phyloP scores from a whole-genome alignment of 2,888 invertebrate genomes.

The Pyrrhia umbra region DNA sequence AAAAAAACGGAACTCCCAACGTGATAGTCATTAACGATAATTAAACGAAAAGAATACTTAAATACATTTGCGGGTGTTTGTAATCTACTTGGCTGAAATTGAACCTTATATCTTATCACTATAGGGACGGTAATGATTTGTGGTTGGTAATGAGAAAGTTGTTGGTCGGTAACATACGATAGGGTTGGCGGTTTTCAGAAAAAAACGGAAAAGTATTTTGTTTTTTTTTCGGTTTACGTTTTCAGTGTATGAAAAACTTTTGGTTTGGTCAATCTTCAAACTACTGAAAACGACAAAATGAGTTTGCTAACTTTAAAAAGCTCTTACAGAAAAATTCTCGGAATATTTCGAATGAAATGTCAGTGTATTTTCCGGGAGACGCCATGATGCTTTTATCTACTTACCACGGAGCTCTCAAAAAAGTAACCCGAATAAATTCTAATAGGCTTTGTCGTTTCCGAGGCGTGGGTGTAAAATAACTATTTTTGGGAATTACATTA shows the following conservation, averaged over 20 bases:
- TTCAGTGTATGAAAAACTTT: neutral
- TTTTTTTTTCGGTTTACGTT: neutral
- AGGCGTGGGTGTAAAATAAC: conserved; percentile 1
- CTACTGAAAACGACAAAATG: neutral
- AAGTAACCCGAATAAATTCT: conserved; percentile 41
- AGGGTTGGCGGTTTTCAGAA: conserved; percentile 49
- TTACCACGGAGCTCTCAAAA: conserved; percentile 7
- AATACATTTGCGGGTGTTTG: conserved; percentile 1
- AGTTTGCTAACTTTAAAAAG: neutral
- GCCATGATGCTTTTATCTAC: conserved; percentile 44
- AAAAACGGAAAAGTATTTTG: neutral
- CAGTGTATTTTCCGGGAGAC: conserved; percentile 11
- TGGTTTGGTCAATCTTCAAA: neutral
- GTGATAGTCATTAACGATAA: conserved; percentile 67
- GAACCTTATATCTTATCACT: conserved; percentile 6
- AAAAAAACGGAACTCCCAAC: conserved; percentile 60
- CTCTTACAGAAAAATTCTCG: neutral
- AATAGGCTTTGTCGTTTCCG: conserved; percentile 35
- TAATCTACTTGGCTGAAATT: neutral
- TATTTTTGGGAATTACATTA: conserved; percentile 5
- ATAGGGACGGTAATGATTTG: conserved; percentile 16
- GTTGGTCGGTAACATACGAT: conserved; percentile 13
- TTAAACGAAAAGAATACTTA: conserved; percentile 61
- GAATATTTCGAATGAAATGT: conserved; percentile 14
- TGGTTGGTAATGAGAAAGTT: neutral